Evolutionary conservation across 2,888 invertebrate species (phyloP).

Genomic region (Dasysyrphus albostriatus): DNA sequence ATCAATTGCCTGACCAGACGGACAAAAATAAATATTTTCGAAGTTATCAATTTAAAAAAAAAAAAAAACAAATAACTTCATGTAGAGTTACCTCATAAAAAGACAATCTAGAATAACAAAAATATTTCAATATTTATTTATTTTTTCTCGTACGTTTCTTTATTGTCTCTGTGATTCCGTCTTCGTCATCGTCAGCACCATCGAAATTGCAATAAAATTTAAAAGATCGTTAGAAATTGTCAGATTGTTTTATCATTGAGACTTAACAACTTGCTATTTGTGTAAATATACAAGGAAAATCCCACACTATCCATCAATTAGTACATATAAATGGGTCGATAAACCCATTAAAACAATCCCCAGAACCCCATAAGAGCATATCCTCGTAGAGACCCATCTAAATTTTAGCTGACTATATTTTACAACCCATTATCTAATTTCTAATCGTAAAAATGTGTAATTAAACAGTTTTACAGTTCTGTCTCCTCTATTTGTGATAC

Average conservation of each 20-base stretch:
- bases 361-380: conserved; percentile 22
- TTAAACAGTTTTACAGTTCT: conserved; percentile 69
- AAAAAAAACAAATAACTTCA: too few relatives aligned
- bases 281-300: not conserved
- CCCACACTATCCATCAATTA: conserved; percentile 64
- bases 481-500: conserved; percentile 41
- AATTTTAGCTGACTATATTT: conserved; percentile 66
- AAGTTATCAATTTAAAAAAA: too few relatives aligned
- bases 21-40: too few relatives aligned
- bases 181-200: not conserved
- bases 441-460: conserved; percentile 73
- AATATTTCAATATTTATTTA: not conserved
- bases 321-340: conserved; percentile 65
- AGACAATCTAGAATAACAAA: not conserved
- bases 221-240: conserved; percentile 15
- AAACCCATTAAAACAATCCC: conserved; percentile 65
- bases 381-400: conserved; percentile 55
- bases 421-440: conserved; percentile 75
- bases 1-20: too few relatives aligned
- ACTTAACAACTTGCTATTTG: conserved; percentile 15
- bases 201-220: conserved; percentile 11
- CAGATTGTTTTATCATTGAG: conserved; percentile 20
- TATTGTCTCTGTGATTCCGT: not conserved
- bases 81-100: too few relatives aligned
- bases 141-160: too few relatives aligned